These are phyloP conservation scores for Drosophila pullipes DNA, from an alignment of 2,888 invertebrate genomes.

Conservation along the genomic window DNA sequence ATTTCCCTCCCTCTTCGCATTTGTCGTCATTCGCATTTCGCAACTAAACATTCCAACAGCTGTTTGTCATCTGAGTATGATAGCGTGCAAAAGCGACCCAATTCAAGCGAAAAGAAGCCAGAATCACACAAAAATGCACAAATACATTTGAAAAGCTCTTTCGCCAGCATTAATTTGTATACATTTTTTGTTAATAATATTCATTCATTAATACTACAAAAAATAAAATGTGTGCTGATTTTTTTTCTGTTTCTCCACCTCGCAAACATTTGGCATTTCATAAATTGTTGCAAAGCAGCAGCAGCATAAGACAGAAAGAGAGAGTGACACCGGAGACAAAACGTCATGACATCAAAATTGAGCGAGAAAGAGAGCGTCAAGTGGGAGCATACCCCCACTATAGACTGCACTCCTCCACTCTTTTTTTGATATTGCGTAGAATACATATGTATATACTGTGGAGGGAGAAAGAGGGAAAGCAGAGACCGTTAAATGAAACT, in stretches of 20 bases:
- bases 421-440: constrained; percentile 29
- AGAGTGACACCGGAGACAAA: constrained; percentile 23
- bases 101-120: constrained; percentile 16
- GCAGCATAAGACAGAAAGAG: constrained; percentile 3
- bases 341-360: constrained; percentile 11
- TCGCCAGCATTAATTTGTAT: constrained; percentile 29
- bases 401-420: constrained; percentile 24
- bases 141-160: constrained; percentile 8
- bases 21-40: constrained; percentile 29
- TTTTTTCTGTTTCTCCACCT: constrained; percentile 1
- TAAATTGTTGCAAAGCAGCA: constrained; percentile 40
- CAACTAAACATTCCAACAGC: constrained; percentile 54
- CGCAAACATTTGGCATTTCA: constrained; percentile 43
- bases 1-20: background rate
- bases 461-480: background rate
- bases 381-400: constrained; percentile 16
- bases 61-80: constrained; percentile 31
- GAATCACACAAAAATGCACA: constrained; percentile 1
- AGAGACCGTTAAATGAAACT: constrained; percentile 22
- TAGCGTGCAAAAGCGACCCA: constrained; percentile 21
- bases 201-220: constrained; percentile 9
- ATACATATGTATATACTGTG: background rate
- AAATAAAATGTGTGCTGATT: background rate
- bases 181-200: constrained; percentile 10
- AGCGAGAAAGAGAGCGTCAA: constrained; percentile 6